Base-by-base conservation (phyloP, 1,140 invertebrate genomes). In the Harlomillsia oculata region DNA sequence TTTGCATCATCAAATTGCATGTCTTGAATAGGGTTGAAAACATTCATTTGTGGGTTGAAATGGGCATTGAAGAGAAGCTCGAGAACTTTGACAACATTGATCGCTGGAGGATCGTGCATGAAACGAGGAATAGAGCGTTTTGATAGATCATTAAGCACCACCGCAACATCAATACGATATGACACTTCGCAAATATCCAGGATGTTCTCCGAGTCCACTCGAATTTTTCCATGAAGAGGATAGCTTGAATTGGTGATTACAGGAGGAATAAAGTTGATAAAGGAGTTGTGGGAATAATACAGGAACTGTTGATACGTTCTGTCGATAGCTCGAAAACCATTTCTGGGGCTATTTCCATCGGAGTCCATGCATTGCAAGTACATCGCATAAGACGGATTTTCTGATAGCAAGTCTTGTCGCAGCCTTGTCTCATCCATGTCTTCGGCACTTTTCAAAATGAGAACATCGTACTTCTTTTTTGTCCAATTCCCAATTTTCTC, bases 261-360 rank as follows among this genome's bases (percentile, higher is more conserved):
- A 2, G 50, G 25, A 18, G 63, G 63, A 21, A 29, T 16, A 43
- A 59, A 60, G 2, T 59, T 41, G 1, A 50, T 9, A 30, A 59
- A 25, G n/a, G 34, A 13, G 5, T n/a, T 5, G 37, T 59, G 53
- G 16, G 32, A 39, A 16, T 45, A 53, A 53, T 62, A 65, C 1
- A 65, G 34, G 30, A 53, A 56, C 9, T 39, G 56, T 26, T 56
- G 55, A 25, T 61, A 61, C 16, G 34, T 32, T 55, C 39, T 53
- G 25, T 62, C 60, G n/a, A n/a, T n/a, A n/a, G n/a, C n/a, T n/a
- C n/a, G n/a, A n/a, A n/a, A n/a, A n/a, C n/a, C n/a, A n/a, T n/a
- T n/a, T n/a, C n/a, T n/a, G n/a, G n/a, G n/a, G n/a, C n/a, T n/a
- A n/a, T n/a, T n/a, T n/a, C n/a, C n/a, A n/a, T n/a, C n/a, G n/a